Evolutionary conservation across 2,797 vertebrate genomes (phyloP), one percentile per base, ranked within the genome.

Genomic region (Anas georgica): DNA sequence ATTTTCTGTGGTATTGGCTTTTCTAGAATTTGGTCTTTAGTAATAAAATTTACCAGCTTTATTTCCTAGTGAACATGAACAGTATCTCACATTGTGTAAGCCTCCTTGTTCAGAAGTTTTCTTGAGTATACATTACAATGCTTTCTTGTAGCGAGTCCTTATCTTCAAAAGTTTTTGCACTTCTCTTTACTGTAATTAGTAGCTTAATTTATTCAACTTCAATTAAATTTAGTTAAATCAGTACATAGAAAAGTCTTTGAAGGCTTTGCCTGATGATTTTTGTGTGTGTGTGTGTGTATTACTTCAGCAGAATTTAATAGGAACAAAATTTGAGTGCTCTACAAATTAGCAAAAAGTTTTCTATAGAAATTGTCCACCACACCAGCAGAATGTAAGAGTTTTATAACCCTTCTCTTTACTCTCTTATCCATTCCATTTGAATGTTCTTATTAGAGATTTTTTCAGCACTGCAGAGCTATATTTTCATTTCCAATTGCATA

Each of bases 101-200:
- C 28, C 63, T 78, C 46, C 20, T 82, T 73, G 31, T 41, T 84
- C 10, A 11, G 70, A 29, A 63, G 39, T 72, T 91, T 94, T 55
- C 59, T 64, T 74, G 13, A 41, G 48, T 70, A 50, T 60, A 70
- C 14, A 50, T 78, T 70, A 58, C 85, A 83, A 74, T 83, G 17
- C 31, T 63, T 92, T 88, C 39, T 86, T 96, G 69, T 46, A 79
- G 43, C 31, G 68, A 67, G 43, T 17, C 9, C 60, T 75, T 25
- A 63, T 90, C 66, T 91, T 88, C 29, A 75, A 91, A 95, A 80
- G 5, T 31, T 95, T 69, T 78, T 90, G 83, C 8, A 20, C 21
- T 88, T 93, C 54, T 77, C 33, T 92, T 88, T 60, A 28, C 18
- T 74, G 28, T 52, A 73, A 62, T 63, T 63, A 82, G n/a, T 56